Evolutionary conservation across 2,888 invertebrate species (phyloP), one percentile per base, ranked within the genome.

Genomic region (Leptopterna dolabrata): DNA sequence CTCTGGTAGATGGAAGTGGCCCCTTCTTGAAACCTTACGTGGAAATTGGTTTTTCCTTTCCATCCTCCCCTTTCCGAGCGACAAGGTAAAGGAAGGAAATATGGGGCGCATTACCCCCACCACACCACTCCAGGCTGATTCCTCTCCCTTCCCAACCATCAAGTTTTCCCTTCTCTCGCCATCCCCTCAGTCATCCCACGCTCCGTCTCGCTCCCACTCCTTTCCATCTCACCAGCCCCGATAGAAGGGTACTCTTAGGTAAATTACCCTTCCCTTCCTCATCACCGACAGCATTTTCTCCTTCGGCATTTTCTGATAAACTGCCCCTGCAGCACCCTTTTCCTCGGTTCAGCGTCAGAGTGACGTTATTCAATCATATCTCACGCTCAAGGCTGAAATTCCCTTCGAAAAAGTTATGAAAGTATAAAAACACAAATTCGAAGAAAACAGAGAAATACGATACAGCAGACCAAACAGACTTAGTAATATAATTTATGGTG

Each of bases 41-140:
- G 85, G 85, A 85, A 85, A 85, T 85, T 85, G 85, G 85, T 85
- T 85, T 85, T 85, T 73, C 85, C 73, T 85, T 73, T 85, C 71
- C 70, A 71, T 24, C 70, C 27, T 7, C 70, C 24, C 29, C 70
- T 83, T 63, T 70, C 83, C 70, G 30, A 36, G 47, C 73, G 85
- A 81, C 85, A 71, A 83, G 85, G 73, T 73, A 85, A 81, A 51
- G 85, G n/a, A n/a, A 47, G 73, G 36, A 85, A 73, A 85, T 85
- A 73, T 73, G 76, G 85, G 85, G 45, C 71, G 85, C 85, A 85
- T 85, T 85, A 85, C 85, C 85, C 55, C 73, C 85, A 27, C 76
- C 76, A n/a, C 24, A 45, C n/a, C 19, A 13, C 78, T 29, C 76
- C 30, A 29, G 76, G 47, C 78, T 43, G 43, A 41, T 24, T 36